A percentile compares a stretch with the other conserved stretches of the same genome.
Conservation (phyloP, 2,888 invertebrate genomes). For the Orgyia antiqua region DNA sequence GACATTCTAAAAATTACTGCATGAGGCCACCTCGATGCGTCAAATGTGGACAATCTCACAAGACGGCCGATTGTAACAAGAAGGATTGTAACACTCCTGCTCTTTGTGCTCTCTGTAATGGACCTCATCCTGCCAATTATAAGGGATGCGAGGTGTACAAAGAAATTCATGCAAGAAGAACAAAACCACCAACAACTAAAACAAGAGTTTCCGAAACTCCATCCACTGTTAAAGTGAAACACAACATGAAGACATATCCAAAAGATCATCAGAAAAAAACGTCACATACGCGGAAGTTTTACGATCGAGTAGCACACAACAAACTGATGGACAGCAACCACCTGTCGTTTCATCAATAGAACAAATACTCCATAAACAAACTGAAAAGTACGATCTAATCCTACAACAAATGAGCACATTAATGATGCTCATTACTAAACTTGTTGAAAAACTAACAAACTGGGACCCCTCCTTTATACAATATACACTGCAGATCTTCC, state of each 20-base stretch:
- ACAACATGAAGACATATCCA: not conserved
- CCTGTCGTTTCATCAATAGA: not conserved
- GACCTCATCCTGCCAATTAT: no score
- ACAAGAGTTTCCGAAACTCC: not conserved
- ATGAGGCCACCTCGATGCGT: not conserved
- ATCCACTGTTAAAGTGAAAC: not conserved
- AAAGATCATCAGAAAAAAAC: no score
- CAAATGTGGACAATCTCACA: not conserved
- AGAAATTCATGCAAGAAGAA: constrained; percentile 1
- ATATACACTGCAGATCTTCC: no score
- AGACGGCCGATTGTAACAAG: no score
- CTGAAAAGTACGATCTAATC: constrained; percentile 1
- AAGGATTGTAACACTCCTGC: not conserved
- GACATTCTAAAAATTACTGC: constrained; percentile 1
- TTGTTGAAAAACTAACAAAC: not conserved
- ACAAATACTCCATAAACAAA: not conserved
- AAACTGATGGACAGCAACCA: no score
- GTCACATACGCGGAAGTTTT: no score
- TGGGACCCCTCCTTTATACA: no score
- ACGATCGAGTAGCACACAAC: no score
- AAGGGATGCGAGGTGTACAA: no score
- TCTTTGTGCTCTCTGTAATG: no score
- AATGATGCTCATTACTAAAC: not conserved
- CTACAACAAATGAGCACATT: constrained; percentile 2
- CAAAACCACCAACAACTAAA: not conserved